A percentile compares a stretch with the other conserved stretches of the same genome.
Evolutionary conservation across 2,888 invertebrate species (phyloP).

Genomic region (Erynnis tages): DNA sequence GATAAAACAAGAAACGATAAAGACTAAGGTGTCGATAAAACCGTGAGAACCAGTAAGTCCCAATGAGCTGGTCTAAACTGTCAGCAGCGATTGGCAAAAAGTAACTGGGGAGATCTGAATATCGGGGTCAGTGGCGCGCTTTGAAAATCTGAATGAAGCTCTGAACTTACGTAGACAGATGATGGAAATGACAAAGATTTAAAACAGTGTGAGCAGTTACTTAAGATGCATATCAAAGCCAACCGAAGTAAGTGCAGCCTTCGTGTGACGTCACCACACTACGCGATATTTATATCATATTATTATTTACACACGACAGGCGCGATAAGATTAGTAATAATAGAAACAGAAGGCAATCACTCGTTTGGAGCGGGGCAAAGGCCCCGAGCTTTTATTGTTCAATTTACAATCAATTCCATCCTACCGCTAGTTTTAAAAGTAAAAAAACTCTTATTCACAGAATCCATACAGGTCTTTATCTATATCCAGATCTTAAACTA

Average conservation of each 20-base stretch:
- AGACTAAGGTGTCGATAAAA: no score
- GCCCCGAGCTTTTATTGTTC: constrained; percentile 3
- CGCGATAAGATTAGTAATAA: constrained; percentile 24
- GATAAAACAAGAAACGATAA: no score
- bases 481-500: no score
- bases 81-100: no score
- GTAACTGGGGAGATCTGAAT: no score
- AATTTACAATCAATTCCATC: constrained; percentile 13
- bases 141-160: no score
- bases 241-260: constrained; percentile 1
- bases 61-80: no score
- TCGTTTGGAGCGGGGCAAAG: constrained; percentile 7
- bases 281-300: constrained; percentile 1
- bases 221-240: neutral
- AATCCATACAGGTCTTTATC: no score
- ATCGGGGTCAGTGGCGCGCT: no score
- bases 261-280: constrained; percentile 12
- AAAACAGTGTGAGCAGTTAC: neutral
- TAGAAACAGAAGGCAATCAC: constrained; percentile 23
- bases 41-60: no score
- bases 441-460: no score
- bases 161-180: no score
- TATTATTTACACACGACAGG: constrained; percentile 21
- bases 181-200: neutral
- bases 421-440: neutral